These are phyloP conservation scores for Microplitis mediator DNA, from an alignment of 1,140 invertebrate genomes.

Conservation along the genomic window DNA sequence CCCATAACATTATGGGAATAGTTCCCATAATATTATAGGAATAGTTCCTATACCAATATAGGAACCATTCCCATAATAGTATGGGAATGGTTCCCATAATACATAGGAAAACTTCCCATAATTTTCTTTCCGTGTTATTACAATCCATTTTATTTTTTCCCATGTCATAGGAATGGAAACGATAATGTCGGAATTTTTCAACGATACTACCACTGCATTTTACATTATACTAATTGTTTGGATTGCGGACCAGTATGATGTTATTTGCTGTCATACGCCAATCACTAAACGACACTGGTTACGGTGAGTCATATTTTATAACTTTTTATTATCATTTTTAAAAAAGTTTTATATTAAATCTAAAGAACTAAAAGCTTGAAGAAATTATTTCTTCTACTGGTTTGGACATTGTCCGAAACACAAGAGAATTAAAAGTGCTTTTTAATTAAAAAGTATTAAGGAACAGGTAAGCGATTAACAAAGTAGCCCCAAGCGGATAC, in stretches of 20 bases:
- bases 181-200: constrained; percentile 99
- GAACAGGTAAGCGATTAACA: constrained; percentile 43
- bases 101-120: too few species aligned
- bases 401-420: background rate
- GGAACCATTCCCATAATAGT: too few species aligned
- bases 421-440: constrained; percentile 40
- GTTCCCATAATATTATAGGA: too few species aligned
- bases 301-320: constrained; percentile 69
- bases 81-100: too few species aligned
- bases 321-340: background rate
- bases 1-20: too few species aligned
- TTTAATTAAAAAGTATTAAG: constrained; percentile 59
- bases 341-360: background rate
- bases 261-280: constrained; percentile 95
- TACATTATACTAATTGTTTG: constrained; percentile 99
- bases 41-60: too few species aligned
- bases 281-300: constrained; percentile 96
- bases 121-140: too few species aligned
- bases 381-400: background rate
- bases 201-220: constrained; percentile 97
- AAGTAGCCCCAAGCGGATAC: constrained; percentile 20
- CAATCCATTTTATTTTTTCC: background rate
- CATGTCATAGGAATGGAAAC: constrained; percentile 95
- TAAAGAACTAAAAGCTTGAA: too few species aligned
- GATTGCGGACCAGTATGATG: constrained; percentile 99